Conservation (phyloP, 2,113 vertebrate genomes). For the Camelus bactrianus region DNA sequence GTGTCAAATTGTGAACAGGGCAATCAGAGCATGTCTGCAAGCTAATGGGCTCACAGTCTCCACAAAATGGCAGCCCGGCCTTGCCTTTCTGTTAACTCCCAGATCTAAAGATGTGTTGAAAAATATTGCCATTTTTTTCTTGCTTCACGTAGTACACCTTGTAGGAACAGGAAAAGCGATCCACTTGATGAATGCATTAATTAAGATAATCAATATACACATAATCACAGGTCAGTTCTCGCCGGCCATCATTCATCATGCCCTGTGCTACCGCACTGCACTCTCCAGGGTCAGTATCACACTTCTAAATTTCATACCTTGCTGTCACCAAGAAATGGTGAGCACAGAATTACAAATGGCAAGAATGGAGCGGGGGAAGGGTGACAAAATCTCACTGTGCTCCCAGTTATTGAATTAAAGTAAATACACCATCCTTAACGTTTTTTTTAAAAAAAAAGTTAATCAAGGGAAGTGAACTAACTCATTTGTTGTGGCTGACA, state of each 20-base stretch:
- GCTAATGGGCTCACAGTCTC: not conserved
- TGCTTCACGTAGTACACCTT: not conserved
- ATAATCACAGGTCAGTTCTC: not conserved
- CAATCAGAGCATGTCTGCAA: not conserved
- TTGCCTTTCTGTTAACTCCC: not conserved
- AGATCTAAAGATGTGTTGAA: not conserved
- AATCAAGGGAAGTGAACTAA: not conserved
- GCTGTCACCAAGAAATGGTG: constrained; percentile 1
- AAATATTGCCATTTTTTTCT: not conserved
- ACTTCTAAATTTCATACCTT: constrained; percentile 23
- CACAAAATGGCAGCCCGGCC: not conserved
- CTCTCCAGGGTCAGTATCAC: not conserved
- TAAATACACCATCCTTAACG: rapidly evolving
- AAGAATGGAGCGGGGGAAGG: not conserved
- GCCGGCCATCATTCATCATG: not conserved
- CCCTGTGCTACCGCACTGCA: rapidly evolving
- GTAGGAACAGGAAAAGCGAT: not conserved
- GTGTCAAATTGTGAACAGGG: not conserved
- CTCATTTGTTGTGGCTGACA: not conserved
- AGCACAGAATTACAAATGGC: constrained; percentile 74
- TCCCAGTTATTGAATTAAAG: not conserved
- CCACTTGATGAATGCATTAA: not conserved
- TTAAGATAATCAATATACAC: not conserved
- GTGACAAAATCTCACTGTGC: rapidly evolving
- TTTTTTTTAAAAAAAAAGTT: not conserved